Evolutionary conservation across 2,797 vertebrate genomes (phyloP).

Genomic region (Coregonus suidteri): DNA sequence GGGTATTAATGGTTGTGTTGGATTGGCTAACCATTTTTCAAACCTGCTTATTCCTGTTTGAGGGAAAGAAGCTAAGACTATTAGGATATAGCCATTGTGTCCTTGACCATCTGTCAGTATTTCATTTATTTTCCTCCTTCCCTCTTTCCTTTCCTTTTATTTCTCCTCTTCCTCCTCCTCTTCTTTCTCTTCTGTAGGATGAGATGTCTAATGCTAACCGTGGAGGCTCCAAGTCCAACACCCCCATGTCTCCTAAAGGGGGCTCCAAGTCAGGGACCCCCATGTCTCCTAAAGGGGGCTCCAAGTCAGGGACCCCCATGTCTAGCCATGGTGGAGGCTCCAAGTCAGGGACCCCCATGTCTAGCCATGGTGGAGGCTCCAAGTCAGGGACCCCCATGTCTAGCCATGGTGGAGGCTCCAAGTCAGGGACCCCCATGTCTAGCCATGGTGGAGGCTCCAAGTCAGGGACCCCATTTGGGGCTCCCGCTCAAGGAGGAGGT

Average conservation of each 20-base stretch:
- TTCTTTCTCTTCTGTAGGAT: slow-evolving; percentile 77
- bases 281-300: slow-evolving; percentile 36
- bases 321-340: neutral
- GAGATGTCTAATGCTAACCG: slow-evolving; percentile 82
- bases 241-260: slow-evolving; percentile 41
- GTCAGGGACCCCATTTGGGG: neutral
- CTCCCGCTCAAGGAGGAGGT: neutral
- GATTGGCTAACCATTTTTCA: neutral
- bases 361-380: slow-evolving; percentile 18
- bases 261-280: slow-evolving; percentile 40
- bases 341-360: neutral
- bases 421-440: slow-evolving; percentile 23
- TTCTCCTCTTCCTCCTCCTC: neutral
- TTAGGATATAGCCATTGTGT: neutral
- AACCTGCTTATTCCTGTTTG: neutral
- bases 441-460: neutral
- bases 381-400: slow-evolving; percentile 31
- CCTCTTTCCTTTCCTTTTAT: neutral
- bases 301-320: slow-evolving; percentile 36
- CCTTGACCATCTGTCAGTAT: neutral
- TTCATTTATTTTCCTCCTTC: neutral
- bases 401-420: slow-evolving; percentile 48
- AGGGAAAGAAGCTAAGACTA: neutral
- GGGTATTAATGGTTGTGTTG: neutral
- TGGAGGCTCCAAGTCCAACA: slow-evolving; percentile 70